phyloP scores from a whole-genome alignment of 2,888 invertebrate species.

The Spialia ferax region DNA sequence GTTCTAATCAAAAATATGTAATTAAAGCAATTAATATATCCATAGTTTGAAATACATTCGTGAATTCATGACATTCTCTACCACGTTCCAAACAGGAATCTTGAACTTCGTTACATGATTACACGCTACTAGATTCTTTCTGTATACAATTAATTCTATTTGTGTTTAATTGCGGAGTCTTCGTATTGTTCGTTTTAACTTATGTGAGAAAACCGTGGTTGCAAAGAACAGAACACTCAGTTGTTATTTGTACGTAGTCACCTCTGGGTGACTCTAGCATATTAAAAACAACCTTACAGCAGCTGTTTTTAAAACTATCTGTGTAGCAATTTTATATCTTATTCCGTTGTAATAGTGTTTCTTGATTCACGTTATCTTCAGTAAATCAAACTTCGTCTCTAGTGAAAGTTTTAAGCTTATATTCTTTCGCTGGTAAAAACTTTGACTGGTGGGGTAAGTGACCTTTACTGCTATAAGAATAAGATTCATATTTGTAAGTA shows the following conservation, averaged over 20 bases:
- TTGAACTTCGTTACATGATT: slow-evolving; percentile 27
- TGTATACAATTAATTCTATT: slow-evolving; percentile 43
- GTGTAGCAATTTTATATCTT: slow-evolving; percentile 29
- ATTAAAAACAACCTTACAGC: slow-evolving; percentile 8
- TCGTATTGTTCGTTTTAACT: slow-evolving; percentile 42
- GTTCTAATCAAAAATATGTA: no score
- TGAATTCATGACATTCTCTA: slow-evolving; percentile 1
- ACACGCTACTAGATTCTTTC: slow-evolving; percentile 38
- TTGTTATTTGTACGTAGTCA: slow-evolving; percentile 30
- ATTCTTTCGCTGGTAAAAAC: slow-evolving; percentile 31
- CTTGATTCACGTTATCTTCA: neutral
- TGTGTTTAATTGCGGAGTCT: slow-evolving; percentile 41
- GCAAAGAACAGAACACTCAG: slow-evolving; percentile 39
- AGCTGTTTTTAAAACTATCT: neutral
- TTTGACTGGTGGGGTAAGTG: slow-evolving; percentile 20
- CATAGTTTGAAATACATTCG: neutral
- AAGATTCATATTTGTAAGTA: neutral
- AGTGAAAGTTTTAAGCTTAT: slow-evolving; percentile 36
- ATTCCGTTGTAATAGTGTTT: slow-evolving; percentile 19
- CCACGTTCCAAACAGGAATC: slow-evolving; percentile 23
- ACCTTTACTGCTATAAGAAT: slow-evolving; percentile 8
- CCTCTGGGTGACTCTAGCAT: slow-evolving; percentile 29
- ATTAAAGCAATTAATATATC: neutral
- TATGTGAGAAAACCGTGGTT: slow-evolving; percentile 40
- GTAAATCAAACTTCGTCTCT: slow-evolving; percentile 8